Evolutionary conservation across 2,888 invertebrate species (phyloP).

Genomic region (Epinotia nisella): DNA sequence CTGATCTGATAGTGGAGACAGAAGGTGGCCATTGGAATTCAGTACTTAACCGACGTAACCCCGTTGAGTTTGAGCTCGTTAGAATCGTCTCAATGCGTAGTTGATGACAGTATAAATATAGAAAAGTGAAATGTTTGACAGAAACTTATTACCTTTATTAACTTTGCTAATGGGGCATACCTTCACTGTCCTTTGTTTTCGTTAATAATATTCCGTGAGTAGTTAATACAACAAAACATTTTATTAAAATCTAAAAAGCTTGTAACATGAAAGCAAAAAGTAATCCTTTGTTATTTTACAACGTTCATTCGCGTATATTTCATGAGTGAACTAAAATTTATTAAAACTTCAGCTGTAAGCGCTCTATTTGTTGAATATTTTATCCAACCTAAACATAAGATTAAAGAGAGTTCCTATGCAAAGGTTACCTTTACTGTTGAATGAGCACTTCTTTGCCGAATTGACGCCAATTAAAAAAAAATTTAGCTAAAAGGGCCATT

Average conservation of each 20-base stretch:
- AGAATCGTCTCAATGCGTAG: too few species aligned
- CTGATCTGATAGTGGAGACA: too few species aligned
- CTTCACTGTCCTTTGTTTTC: too few species aligned
- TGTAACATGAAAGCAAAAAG: constrained; percentile 9
- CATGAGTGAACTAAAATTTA: constrained; percentile 21
- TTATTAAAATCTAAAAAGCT: not conserved
- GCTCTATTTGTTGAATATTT: not conserved
- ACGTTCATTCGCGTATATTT: constrained; percentile 13
- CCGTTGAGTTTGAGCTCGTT: too few species aligned
- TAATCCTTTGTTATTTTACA: constrained; percentile 27
- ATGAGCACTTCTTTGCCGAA: not conserved
- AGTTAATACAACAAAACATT: constrained; percentile 5
- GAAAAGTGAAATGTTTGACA: too few species aligned
- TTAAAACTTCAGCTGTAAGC: not conserved
- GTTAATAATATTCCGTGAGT: not conserved
- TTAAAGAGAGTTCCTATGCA: not conserved
- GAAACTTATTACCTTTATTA: too few species aligned
- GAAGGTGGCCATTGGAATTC: too few species aligned
- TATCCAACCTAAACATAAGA: constrained; percentile 1
- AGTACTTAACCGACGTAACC: too few species aligned
- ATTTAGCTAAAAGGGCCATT: not conserved
- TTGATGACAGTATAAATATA: too few species aligned
- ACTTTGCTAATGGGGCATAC: too few species aligned
- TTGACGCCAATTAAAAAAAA: not conserved
- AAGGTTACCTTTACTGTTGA: constrained; percentile 3